Base-by-base conservation (phyloP, 2,888 invertebrate genomes). In the Volucella inflata region DNA sequence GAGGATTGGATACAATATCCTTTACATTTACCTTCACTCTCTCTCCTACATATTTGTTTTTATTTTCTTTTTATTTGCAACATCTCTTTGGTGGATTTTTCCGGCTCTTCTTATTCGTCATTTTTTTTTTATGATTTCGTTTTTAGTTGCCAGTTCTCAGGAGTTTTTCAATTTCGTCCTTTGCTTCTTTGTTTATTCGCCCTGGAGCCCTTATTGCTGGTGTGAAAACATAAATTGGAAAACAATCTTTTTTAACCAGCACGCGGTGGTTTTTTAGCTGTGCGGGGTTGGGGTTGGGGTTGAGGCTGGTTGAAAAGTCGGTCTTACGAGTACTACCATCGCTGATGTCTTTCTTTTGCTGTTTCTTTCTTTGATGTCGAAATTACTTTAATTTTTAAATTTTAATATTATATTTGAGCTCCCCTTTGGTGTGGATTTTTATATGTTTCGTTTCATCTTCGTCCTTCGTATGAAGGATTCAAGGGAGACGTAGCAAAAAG, bases 201-300 rank as follows among this genome's bases (percentile, higher is more conserved):
- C 81, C 81, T 53, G 77, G 74, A 87, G 87, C 85, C 68, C 67
- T 62, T 87, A 70, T 87, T 81, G 53, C 82, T 87, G 87, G 88
- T 88, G 89, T 88, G 89, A 89, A 89, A 88, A 89, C 88, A 88
- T 88, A 89, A 89, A 89, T 89, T 88, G 88, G 88, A 88, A 89
- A 88, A 88, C 87, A 89, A 89, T 88, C 87, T 88, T 87, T 30
- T 87, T 87, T 87, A 72, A 72, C 81, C 80, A 60, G 30, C 30
- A 30, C 30, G 67, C 65, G 75, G 57, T 53, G 68, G 51, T 71
- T 11, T 65, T 10, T 6, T 10, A 16, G 53, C 46, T 16, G 62
- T 55, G 40, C 14, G 46, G 38, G 48, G 59, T 16, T 16, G 53
- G 17, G 44, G 44, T 40, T 65, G 55, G 71, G 57, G 65, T 55